phyloP scores from a whole-genome alignment of 2,888 invertebrate genomes.

The Pollenia griseotomentosa region DNA sequence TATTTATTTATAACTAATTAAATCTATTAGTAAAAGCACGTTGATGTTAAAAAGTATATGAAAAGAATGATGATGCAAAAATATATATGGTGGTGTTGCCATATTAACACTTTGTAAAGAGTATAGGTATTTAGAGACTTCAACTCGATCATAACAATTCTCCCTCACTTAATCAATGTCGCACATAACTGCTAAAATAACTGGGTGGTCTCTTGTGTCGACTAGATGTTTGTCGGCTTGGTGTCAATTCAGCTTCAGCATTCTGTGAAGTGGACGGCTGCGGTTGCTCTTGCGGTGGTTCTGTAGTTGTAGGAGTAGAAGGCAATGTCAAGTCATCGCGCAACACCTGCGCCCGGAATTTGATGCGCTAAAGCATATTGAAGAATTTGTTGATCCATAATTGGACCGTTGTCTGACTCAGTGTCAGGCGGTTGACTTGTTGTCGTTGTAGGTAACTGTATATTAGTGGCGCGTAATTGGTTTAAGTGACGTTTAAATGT shows the following conservation, averaged over 20 bases:
- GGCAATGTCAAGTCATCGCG: too few species aligned
- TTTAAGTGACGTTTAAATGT: constrained; percentile 8
- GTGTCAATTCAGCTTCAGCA: not conserved
- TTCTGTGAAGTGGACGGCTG: not conserved
- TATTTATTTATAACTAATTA: too few species aligned
- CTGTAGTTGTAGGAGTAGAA: not conserved
- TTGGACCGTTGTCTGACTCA: not conserved
- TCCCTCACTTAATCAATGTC: constrained; percentile 14
- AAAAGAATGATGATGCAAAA: too few species aligned
- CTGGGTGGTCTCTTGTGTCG: not conserved
- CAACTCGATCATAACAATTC: too few species aligned
- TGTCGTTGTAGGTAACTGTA: too few species aligned
- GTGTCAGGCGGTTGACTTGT: not conserved
- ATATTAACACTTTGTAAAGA: too few species aligned
- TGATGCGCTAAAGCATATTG: too few species aligned
- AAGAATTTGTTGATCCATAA: too few species aligned
- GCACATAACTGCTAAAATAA: not conserved
- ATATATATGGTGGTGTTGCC: too few species aligned
- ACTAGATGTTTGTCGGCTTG: not conserved
- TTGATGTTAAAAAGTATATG: too few species aligned
- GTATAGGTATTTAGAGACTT: too few species aligned
- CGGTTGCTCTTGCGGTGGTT: not conserved
- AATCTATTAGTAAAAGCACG: too few species aligned
- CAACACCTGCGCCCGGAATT: not conserved
- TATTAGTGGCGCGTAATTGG: not conserved